A percentile compares a stretch with the other conserved stretches of the same genome.
Conservation (phyloP, 2,113 vertebrate species). For the Sorex araneus region DNA sequence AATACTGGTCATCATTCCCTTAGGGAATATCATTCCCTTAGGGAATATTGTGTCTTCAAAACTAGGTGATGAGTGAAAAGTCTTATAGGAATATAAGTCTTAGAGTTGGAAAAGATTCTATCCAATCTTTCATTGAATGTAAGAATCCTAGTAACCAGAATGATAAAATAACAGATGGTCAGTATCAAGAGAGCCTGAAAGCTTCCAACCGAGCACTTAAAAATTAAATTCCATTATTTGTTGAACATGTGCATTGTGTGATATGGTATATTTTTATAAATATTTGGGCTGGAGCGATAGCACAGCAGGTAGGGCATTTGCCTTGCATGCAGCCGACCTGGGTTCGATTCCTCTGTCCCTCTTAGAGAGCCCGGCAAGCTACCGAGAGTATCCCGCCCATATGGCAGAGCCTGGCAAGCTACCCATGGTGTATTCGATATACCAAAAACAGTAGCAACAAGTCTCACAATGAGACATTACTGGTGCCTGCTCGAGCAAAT, state of each 20-base stretch:
- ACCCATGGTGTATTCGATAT: too few relatives aligned
- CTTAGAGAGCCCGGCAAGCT: too few relatives aligned
- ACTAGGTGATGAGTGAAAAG: slow-evolving; percentile 26
- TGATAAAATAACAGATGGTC: slow-evolving; percentile 1
- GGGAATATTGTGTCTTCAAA: slow-evolving; percentile 26
- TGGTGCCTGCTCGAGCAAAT: too few relatives aligned
- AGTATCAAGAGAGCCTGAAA: neutral
- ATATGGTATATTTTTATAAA: neutral
- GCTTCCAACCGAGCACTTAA: neutral
- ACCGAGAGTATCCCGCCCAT: too few relatives aligned
- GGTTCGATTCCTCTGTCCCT: too few relatives aligned
- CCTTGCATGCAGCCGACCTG: too few relatives aligned
- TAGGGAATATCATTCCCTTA: neutral
- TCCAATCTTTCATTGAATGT: neutral
- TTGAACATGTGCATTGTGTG: neutral
- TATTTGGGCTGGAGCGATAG: too few relatives aligned
- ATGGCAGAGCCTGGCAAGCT: too few relatives aligned
- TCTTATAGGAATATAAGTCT: slow-evolving; percentile 14
- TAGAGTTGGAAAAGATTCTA: neutral
- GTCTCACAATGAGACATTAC: too few relatives aligned
- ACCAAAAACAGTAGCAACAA: too few relatives aligned
- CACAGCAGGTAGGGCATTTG: too few relatives aligned
- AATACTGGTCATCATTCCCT: slow-evolving; percentile 8
- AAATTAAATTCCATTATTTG: slow-evolving; percentile 56
- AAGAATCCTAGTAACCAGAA: slow-evolving; percentile 54